Conservation (phyloP, 2,797 vertebrate genomes). For the Myotis myotis region DNA sequence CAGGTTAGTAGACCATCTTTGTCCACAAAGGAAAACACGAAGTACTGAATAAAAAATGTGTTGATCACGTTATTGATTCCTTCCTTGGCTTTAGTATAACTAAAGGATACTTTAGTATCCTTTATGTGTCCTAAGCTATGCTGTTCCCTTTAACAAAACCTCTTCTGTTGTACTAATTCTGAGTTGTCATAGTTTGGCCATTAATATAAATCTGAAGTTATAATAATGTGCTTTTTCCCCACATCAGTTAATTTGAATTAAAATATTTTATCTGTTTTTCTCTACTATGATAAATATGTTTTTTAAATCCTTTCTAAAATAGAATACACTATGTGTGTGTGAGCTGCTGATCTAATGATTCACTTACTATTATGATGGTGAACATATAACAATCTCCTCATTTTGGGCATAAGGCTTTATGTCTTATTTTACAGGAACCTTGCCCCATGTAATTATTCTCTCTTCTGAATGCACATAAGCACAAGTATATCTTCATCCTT, state of each 20-base stretch:
- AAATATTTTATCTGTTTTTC: background rate
- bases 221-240: background rate
- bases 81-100: background rate
- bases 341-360: slow-evolving; percentile 24
- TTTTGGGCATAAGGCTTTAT: slow-evolving; percentile 14
- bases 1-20: slow-evolving; percentile 10
- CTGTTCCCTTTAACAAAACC: background rate
- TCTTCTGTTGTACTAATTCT: slow-evolving; percentile 16
- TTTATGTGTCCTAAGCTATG: background rate
- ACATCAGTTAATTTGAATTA: background rate
- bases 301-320: background rate
- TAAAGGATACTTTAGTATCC: background rate
- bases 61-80: slow-evolving; percentile 8
- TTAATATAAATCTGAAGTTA: background rate
- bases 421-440: background rate
- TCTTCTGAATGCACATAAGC: background rate
- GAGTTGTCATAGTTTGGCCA: background rate
- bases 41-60: background rate
- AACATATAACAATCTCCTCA: background rate
- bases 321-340: background rate
- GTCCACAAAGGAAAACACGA: background rate
- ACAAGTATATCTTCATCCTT: background rate
- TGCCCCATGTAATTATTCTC: background rate
- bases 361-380: background rate
- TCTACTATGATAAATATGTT: background rate